These are phyloP conservation scores for Malacoraja senta DNA, from an alignment of 2,797 vertebrate species.

Conservation along the genomic window DNA sequence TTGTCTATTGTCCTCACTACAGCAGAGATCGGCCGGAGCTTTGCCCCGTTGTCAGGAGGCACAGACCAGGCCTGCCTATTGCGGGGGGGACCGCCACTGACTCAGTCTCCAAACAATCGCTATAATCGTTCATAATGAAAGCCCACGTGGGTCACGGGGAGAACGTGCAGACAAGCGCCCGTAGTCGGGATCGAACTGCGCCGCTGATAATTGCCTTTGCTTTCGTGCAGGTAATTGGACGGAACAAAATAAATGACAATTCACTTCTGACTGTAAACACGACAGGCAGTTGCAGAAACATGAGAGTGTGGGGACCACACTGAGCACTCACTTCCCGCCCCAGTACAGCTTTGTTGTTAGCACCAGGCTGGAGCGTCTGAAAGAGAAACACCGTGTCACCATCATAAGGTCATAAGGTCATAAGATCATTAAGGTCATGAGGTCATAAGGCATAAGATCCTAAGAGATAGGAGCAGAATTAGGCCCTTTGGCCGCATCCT, in stretches of 20 bases:
- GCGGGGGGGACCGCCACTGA: no score
- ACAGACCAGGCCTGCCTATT: neutral
- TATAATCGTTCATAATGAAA: no score
- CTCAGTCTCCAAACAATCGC: no score
- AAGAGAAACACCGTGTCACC: neutral
- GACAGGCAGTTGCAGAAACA: neutral
- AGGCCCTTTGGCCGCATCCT: no score
- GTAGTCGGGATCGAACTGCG: no score
- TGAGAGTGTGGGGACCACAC: neutral
- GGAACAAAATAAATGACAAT: neutral
- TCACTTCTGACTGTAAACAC: neutral
- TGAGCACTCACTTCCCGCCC: slow-evolving; percentile 92
- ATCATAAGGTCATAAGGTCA: neutral
- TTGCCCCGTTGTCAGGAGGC: neutral
- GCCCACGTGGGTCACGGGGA: no score
- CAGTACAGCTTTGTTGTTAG: slow-evolving; percentile 97
- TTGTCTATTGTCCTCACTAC: no score
- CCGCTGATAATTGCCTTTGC: neutral
- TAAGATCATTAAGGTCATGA: neutral
- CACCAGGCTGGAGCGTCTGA: slow-evolving; percentile 87
- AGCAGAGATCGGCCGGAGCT: neutral
- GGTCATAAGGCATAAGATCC: neutral
- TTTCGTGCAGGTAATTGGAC: neutral
- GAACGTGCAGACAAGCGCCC: no score
- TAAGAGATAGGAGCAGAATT: no score